phyloP scores from a whole-genome alignment of 2,113 vertebrate species.

The Engystomops pustulosus region DNA sequence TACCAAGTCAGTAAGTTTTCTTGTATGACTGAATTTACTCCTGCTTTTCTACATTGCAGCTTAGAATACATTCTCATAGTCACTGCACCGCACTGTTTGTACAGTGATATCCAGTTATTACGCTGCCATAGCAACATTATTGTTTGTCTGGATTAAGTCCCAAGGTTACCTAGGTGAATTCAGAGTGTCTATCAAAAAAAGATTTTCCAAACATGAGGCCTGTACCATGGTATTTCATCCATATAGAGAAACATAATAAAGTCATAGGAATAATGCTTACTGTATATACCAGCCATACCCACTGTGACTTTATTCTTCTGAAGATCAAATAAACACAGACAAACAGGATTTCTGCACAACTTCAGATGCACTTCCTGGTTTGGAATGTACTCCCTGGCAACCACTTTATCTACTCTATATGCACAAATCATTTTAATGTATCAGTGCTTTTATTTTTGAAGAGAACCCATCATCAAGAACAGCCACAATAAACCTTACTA shows the following conservation, averaged over 20 bases:
- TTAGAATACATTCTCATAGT: neutral
- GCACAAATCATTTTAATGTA: too few species aligned
- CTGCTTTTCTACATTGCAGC: constrained; percentile 13
- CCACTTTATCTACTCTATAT: neutral
- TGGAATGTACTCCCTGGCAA: neutral
- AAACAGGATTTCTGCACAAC: neutral
- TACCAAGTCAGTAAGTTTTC: neutral
- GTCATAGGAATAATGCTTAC: neutral
- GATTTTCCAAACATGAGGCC: constrained; percentile 1
- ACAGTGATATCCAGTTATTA: constrained; percentile 43
- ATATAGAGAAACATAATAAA: neutral
- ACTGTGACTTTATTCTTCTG: neutral
- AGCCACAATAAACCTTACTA: too few species aligned
- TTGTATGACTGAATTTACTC: neutral
- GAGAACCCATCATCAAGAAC: too few species aligned
- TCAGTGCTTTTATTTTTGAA: too few species aligned
- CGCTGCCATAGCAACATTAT: constrained; percentile 38
- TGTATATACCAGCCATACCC: neutral
- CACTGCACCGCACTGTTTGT: neutral
- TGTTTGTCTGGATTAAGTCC: constrained; percentile 26
- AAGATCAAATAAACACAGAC: neutral
- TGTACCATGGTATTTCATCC: constrained; percentile 23
- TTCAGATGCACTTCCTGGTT: neutral
- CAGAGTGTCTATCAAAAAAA: constrained; percentile 4
- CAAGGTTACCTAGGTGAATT: constrained; percentile 34